Base-by-base conservation (phyloP, 2,888 invertebrate species). In the Himalopsyche japonica region DNA sequence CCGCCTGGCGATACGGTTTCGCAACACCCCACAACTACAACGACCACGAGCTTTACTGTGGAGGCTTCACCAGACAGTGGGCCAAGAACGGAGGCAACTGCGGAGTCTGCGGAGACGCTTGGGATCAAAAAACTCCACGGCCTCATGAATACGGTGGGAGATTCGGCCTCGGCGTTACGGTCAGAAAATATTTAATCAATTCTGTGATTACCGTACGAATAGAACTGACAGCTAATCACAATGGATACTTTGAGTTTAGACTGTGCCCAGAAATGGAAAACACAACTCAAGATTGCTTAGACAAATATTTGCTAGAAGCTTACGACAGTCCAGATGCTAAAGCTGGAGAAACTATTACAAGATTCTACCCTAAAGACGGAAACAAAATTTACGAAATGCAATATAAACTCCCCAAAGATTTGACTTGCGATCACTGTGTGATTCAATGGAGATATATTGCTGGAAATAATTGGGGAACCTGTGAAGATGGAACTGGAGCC, bases 361-460 rank as follows among this genome's bases (percentile, higher is more conserved):
- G 94, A 86, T 97, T 94, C 89, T 96, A 95, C 89, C 96, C 97
- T 0, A 94, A 94, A 85, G 95, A 96, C 70, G 97, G 97, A 0
- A 96, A 95, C 88, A 94, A 94, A 88, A 93, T 97, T 24, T 97
- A 97, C 89, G 96, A 97, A 89, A 95, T 96, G 90, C 94, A 93
- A 87, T 95, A 95, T 87, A 92, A 93, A 87, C 90, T 96, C 80
- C 94, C 93, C 1, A 90, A 92, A 84, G 95, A 93, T 57, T 88
- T 97, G 20, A 94, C 94, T 77, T 98, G 98, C 89, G 90, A 93
- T 15, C 97, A 97, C 89, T 98, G 98, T 89, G 94, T 98, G 4
- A 91, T 98, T 84, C 98, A 98, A 89, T 98, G 98, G 98, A 93
- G 95, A 87, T 98, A 98, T 90, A 93, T 96, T 82, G 97, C 97